These are phyloP conservation scores for Megathymus violae DNA, from an alignment of 1,140 invertebrate species.

Conservation along the genomic window DNA sequence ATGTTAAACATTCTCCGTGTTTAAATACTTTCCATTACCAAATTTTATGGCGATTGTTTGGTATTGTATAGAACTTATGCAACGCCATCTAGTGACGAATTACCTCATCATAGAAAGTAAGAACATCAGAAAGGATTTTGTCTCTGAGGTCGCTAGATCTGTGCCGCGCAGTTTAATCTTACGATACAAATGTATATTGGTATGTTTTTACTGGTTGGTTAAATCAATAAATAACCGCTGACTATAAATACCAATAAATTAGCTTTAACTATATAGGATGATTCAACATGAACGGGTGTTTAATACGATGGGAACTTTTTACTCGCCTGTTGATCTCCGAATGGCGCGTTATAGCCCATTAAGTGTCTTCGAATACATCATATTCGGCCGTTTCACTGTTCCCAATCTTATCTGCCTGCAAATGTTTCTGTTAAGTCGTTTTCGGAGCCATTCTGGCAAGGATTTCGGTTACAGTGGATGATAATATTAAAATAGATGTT, in stretches of 20 bases:
- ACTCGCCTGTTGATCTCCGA: slow-evolving; percentile 57
- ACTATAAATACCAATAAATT: background rate
- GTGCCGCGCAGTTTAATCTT: no score
- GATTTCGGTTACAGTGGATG: background rate
- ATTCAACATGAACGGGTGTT: slow-evolving; percentile 24
- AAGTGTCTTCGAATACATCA: slow-evolving; percentile 39
- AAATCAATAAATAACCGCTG: slow-evolving; percentile 1
- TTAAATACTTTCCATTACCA: no score
- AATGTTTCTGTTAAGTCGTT: slow-evolving; percentile 19
- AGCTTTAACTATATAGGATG: background rate
- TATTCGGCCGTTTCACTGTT: slow-evolving; percentile 22
- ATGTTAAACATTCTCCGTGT: no score
- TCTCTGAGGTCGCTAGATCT: no score
- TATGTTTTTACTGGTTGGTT: no score
- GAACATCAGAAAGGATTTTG: no score
- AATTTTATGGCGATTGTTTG: no score
- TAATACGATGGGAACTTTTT: slow-evolving; percentile 47
- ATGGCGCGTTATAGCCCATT: slow-evolving; percentile 51
- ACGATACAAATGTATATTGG: no score
- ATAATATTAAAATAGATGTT: background rate
- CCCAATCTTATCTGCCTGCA: slow-evolving; percentile 9
- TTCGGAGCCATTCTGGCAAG: slow-evolving; percentile 6
- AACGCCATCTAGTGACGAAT: no score
- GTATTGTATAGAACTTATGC: no score
- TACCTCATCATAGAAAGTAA: no score